phyloP scores from a whole-genome alignment of 2,888 invertebrate genomes.

The Drosophila nr. perissopoda region DNA sequence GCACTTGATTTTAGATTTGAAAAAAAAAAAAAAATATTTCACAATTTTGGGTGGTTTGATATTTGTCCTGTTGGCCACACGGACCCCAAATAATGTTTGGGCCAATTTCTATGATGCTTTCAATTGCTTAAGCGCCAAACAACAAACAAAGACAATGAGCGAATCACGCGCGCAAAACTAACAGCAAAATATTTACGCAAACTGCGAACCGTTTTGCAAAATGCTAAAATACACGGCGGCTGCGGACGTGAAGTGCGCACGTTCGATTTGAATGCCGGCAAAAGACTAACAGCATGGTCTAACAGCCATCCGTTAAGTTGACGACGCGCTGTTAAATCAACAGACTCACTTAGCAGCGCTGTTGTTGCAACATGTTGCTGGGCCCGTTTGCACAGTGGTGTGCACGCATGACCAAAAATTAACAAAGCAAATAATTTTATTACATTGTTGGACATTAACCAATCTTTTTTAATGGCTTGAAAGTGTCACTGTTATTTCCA shows the following conservation, averaged over 20 bases:
- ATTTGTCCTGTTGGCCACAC: conserved; percentile 39
- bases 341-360: conserved; percentile 40
- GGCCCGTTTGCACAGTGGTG: conserved; percentile 41
- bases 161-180: conserved; percentile 51
- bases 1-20: conserved; percentile 41
- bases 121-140: conserved; percentile 3
- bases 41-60: conserved; percentile 14
- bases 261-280: conserved; percentile 61
- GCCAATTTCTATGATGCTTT: conserved; percentile 20
- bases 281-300: conserved; percentile 43
- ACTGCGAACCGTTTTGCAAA: conserved; percentile 35
- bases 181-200: conserved; percentile 46
- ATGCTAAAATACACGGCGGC: conserved; percentile 37
- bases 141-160: conserved; percentile 15
- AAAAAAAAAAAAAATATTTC: conserved; percentile 18
- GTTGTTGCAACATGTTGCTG: conserved; percentile 63
- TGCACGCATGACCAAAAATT: background rate
- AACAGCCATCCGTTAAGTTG: conserved; percentile 41
- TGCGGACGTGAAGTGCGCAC: conserved; percentile 42
- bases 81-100: conserved; percentile 27
- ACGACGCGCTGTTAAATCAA: conserved; percentile 42
- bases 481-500: background rate
- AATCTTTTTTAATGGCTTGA: background rate
- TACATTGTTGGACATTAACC: background rate
- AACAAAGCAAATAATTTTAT: too few relatives aligned